Base-by-base conservation (phyloP, 2,888 invertebrate species). In the Polymixis lichenea region DNA sequence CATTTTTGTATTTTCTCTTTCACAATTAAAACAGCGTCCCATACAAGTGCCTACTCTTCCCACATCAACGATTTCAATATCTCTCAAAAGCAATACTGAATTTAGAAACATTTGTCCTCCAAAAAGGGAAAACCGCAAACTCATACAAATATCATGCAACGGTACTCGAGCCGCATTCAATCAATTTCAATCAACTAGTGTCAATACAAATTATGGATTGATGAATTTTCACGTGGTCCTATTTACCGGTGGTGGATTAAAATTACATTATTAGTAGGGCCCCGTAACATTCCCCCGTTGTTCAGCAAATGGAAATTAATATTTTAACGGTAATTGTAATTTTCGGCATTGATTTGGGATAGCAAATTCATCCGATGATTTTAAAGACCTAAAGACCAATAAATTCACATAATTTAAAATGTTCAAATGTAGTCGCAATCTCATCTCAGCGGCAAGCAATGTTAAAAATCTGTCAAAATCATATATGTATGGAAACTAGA, bases 141-240 rank as follows among this genome's bases (percentile, higher is more conserved):
- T 90, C 87, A 88, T 89, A 89, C 84, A 87, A 89, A 87, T 88
- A 88, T 86, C 85, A 86, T 83, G 85, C 85, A 87, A 75, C 77
- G 76, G 61, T 83, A 82, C 74, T 83, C 76, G 68, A 80, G 77
- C 82, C 72, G 78, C 82, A 82, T 86, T 81, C 86, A 84, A 87
- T 87, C 85, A 81, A 83, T 85, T 84, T 84, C 85, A 85, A 88
- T 88, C 85, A 82, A 82, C 80, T 84, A 79, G 78, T 88, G 87
- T 88, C 88, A 87, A 88, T 87, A 86, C 82, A 89, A 87, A 87
- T 88, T 81, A 84, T 83, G 77, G 78, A 78, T 75, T 78, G 76
- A 88, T 87, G 79, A 86, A 86, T 86, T 89, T 88, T 81, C 83
- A 88, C 78, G 77, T 83, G 77, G 75, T 82, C 73, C 61, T 77